Percentiles rank a stretch among this genome's conserved stretches.
Conservation (phyloP, 2,888 invertebrate genomes). For the Leptinotarsa peninsularis region DNA sequence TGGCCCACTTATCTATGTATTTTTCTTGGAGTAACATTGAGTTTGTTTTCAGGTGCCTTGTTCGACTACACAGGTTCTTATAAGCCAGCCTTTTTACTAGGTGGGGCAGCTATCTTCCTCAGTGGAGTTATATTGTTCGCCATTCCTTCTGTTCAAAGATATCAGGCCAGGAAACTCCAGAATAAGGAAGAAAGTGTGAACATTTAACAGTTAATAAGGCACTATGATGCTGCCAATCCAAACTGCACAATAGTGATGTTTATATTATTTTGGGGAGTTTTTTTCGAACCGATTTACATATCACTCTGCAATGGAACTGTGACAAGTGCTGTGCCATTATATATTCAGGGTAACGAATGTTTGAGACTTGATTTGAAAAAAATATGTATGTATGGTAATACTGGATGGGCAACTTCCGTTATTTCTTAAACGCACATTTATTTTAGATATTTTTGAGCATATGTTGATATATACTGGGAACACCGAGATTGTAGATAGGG, state of each 20-base stretch:
- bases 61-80: conserved; percentile 84
- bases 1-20: not conserved
- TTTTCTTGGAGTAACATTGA: conserved; percentile 29
- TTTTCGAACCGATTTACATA: conserved; percentile 11
- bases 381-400: not conserved
- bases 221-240: not conserved
- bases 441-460: not conserved
- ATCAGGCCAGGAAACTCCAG: conserved; percentile 55
- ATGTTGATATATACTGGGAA: not conserved
- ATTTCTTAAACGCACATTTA: conserved; percentile 6
- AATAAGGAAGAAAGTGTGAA: conserved; percentile 41
- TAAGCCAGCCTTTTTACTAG: conserved; percentile 88
- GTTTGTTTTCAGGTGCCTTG: conserved; percentile 77
- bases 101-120: conserved; percentile 85
- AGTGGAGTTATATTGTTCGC: conserved; percentile 90
- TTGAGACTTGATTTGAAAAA: not conserved
- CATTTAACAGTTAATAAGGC: conserved; percentile 58
- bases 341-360: conserved; percentile 4
- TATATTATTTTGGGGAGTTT: not conserved
- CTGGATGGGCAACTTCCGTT: conserved; percentile 5
- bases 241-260: not conserved
- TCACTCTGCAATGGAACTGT: conserved; percentile 9
- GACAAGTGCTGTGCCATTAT: conserved; percentile 7
- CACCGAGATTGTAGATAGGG: not conserved
- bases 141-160: conserved; percentile 79